Evolutionary conservation across 2,113 vertebrate species (phyloP).

Genomic region (Thamnophis sirtalis): DNA sequence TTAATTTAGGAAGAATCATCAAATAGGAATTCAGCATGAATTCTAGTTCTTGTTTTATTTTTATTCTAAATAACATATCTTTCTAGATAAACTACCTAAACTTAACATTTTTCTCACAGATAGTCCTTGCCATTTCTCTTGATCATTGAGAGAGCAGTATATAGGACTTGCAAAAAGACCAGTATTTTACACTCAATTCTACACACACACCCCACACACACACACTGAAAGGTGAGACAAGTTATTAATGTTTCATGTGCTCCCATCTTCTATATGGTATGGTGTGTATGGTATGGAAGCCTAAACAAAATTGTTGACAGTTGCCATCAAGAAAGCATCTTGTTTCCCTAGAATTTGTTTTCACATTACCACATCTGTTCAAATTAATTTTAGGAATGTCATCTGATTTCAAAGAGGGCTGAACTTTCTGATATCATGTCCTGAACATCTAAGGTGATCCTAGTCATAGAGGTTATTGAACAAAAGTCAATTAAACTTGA

Average conservation of each 20-base stretch:
- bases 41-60: not conserved
- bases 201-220: too few relatives aligned
- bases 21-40: not conserved
- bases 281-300: not conserved
- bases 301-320: not conserved
- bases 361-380: not conserved
- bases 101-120: not conserved
- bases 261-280: not conserved
- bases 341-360: not conserved
- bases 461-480: not conserved
- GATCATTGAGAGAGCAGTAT: constrained; percentile 14
- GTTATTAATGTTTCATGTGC: not conserved
- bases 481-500: not conserved
- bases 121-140: not conserved
- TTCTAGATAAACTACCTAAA: not conserved
- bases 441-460: not conserved
- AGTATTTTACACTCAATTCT: not conserved
- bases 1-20: not conserved
- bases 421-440: constrained; percentile 10
- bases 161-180: not conserved
- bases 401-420: not conserved
- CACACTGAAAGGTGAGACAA: not conserved
- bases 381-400: constrained; percentile 3
- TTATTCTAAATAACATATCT: not conserved
- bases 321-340: not conserved